A percentile compares a stretch with the other conserved stretches of the same genome.
Evolutionary conservation across 92 coral and sea anemone genomes (phyloP).

Genomic region (Heteractis magnifica): DNA sequence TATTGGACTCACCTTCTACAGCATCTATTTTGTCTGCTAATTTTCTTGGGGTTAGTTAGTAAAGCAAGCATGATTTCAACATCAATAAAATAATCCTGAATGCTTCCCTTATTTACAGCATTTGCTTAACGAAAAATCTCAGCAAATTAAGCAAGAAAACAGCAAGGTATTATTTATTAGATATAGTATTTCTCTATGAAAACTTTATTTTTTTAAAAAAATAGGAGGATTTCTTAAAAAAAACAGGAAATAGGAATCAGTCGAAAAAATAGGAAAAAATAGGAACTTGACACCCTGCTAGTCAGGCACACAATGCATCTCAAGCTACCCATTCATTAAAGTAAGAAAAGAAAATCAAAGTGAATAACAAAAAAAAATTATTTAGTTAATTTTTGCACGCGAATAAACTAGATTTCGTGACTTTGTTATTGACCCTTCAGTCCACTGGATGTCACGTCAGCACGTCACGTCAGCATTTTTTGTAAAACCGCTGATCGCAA

Average conservation of each 20-base stretch:
- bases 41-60: conserved; percentile 1
- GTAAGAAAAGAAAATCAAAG: too few species aligned
- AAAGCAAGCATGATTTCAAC: conserved; percentile 7
- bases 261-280: too few species aligned
- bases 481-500: too few species aligned
- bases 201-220: neutral
- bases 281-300: too few species aligned
- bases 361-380: too few species aligned
- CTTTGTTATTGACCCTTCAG: too few species aligned
- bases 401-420: too few species aligned
- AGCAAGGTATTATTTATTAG: conserved; percentile 3
- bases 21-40: neutral
- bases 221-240: conserved; percentile 5
- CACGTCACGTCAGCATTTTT: too few species aligned
- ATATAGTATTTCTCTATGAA: neutral
- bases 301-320: too few species aligned
- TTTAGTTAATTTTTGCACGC: too few species aligned
- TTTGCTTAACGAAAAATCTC: neutral
- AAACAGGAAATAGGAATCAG: neutral
- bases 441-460: too few species aligned
- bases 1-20: conserved; percentile 1
- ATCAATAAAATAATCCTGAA: neutral
- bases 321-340: too few species aligned
- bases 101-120: conserved; percentile 1
- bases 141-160: neutral